Evolutionary conservation across 2,113 vertebrate species (phyloP).

Genomic region (Istiophorus platypterus): DNA sequence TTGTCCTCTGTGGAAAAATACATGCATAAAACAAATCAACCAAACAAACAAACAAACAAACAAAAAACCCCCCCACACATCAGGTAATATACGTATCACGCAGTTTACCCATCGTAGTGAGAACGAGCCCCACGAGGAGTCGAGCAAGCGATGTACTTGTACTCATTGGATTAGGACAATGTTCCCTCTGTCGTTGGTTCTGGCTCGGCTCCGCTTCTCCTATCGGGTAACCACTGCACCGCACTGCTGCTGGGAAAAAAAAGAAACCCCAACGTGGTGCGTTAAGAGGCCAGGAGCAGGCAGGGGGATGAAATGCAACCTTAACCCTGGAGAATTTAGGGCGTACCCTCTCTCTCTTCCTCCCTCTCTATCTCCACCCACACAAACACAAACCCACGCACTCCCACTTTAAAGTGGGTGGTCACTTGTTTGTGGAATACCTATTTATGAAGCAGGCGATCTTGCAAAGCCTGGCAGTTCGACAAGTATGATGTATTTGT

Average conservation of each 20-base stretch:
- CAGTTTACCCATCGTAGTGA: constrained; percentile 69
- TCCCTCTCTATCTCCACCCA: constrained; percentile 1
- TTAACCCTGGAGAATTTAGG: too few relatives aligned
- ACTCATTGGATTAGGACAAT: constrained; percentile 36
- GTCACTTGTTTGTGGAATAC: not conserved
- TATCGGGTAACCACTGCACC: too few relatives aligned
- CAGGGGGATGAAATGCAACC: not conserved
- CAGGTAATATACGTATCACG: too few relatives aligned
- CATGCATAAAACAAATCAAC: too few relatives aligned
- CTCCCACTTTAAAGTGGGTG: too few relatives aligned
- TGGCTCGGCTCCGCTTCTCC: constrained; percentile 43
- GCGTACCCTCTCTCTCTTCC: constrained; percentile 25
- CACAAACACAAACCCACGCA: not conserved
- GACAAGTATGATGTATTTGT: not conserved
- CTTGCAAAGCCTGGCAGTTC: not conserved
- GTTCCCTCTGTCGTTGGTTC: constrained; percentile 41
- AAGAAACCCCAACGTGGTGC: constrained; percentile 6
- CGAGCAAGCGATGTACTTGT: constrained; percentile 32
- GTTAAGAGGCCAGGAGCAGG: constrained; percentile 6
- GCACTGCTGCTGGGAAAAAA: too few relatives aligned
- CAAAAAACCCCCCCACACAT: too few relatives aligned
- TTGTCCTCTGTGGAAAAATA: too few relatives aligned
- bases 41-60: too few relatives aligned
- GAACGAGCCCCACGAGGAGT: constrained; percentile 66
- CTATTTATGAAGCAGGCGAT: constrained; percentile 40